A percentile compares a stretch with the other conserved stretches of the same genome.
phyloP scores from a whole-genome alignment of 2,888 invertebrate genomes.

The Idaea straminata region DNA sequence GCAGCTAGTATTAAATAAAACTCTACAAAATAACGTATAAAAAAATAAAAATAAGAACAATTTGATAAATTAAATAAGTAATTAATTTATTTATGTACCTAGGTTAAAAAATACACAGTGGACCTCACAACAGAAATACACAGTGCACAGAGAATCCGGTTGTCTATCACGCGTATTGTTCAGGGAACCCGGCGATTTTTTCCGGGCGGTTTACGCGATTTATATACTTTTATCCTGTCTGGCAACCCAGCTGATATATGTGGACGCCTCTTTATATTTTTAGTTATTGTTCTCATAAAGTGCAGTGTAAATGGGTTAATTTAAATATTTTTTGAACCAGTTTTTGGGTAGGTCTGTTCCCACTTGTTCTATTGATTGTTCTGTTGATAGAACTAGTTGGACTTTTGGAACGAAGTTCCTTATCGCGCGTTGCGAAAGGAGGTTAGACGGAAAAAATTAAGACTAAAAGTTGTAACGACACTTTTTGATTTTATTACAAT shows the following conservation, averaged over 20 bases:
- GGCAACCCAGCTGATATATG: slow-evolving; percentile 13
- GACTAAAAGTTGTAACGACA: too few species aligned
- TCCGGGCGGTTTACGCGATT: slow-evolving; percentile 15
- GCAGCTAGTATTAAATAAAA: too few species aligned
- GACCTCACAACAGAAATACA: neutral
- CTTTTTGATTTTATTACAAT: too few species aligned
- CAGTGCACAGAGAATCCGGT: too few species aligned
- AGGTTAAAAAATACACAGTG: neutral
- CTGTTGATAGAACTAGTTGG: too few species aligned
- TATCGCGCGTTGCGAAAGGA: too few species aligned
- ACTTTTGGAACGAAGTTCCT: too few species aligned
- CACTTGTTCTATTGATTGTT: too few species aligned
- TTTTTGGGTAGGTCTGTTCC: too few species aligned
- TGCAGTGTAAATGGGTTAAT: neutral
- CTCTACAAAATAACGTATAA: too few species aligned
- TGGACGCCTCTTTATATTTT: slow-evolving; percentile 1
- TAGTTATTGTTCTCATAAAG: neutral
- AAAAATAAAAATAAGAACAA: neutral
- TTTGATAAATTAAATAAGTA: neutral
- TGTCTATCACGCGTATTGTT: slow-evolving; percentile 15
- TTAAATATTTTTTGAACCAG: neutral
- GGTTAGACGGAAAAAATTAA: too few species aligned
- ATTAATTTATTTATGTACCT: too few species aligned
- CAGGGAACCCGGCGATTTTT: slow-evolving; percentile 10
- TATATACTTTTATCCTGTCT: slow-evolving; percentile 15